phyloP scores from a whole-genome alignment of 2,888 invertebrate genomes.

The Caenorhabditis zanzibari region DNA sequence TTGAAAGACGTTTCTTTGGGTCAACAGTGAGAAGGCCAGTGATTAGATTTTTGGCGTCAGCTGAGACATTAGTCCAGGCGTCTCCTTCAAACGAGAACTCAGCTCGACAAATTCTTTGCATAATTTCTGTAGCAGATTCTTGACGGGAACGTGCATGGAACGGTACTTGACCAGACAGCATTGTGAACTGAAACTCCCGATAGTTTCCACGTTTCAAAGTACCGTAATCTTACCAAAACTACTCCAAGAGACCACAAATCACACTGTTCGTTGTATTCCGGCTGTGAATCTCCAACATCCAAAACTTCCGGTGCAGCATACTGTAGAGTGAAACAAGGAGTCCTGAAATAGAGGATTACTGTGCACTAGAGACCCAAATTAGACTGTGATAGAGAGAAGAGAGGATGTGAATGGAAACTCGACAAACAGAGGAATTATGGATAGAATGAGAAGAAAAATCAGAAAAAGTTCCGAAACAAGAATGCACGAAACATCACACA shows the following conservation, averaged over 20 bases:
- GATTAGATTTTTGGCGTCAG: slow-evolving; percentile 89
- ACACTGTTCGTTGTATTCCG: slow-evolving; percentile 91
- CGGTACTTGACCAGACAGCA: slow-evolving; percentile 92
- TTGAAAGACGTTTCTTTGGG: slow-evolving; percentile 88
- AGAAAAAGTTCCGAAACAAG: slow-evolving; percentile 6
- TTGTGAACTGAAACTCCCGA: slow-evolving; percentile 87
- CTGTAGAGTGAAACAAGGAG: slow-evolving; percentile 94
- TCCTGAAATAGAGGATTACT: slow-evolving; percentile 85
- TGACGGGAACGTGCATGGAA: slow-evolving; percentile 89
- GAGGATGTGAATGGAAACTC: slow-evolving; percentile 14
- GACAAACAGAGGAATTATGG: slow-evolving; percentile 13
- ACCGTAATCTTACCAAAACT: slow-evolving; percentile 88
- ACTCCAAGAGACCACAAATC: slow-evolving; percentile 98
- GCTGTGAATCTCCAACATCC: slow-evolving; percentile 86
- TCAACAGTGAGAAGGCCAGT: slow-evolving; percentile 89
- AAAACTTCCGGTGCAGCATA: slow-evolving; percentile 98
- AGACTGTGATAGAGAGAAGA: slow-evolving; percentile 1
- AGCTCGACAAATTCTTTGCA: slow-evolving; percentile 90
- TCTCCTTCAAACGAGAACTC: slow-evolving; percentile 89
- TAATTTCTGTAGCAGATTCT: slow-evolving; percentile 89
- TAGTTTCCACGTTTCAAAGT: background rate
- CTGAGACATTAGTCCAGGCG: slow-evolving; percentile 89
- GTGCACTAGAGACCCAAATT: background rate
- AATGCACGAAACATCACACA: slow-evolving; percentile 57
- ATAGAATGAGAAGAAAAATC: background rate